Percentiles rank a stretch among this genome's conserved stretches.
phyloP scores from a whole-genome alignment of 2,888 invertebrate genomes.

The Cerceris rybyensis region DNA sequence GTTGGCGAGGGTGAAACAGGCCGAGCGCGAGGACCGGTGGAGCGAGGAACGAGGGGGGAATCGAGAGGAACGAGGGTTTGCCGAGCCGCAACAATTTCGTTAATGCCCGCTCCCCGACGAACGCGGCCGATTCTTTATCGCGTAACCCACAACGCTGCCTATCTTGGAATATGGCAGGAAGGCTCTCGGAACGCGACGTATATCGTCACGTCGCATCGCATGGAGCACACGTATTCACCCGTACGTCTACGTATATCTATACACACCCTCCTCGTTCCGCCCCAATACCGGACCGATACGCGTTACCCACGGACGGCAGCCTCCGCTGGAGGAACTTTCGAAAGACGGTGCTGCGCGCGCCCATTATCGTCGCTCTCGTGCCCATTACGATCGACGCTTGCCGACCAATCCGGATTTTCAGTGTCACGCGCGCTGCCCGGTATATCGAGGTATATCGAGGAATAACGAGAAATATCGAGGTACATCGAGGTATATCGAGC shows the following conservation, averaged over 20 bases:
- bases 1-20: constrained; percentile 13
- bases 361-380: constrained; percentile 59
- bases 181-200: constrained; percentile 67
- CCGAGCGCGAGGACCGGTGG: neutral
- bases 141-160: constrained; percentile 30
- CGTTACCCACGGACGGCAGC: constrained; percentile 52
- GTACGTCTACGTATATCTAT: constrained; percentile 1
- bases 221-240: constrained; percentile 2
- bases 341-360: constrained; percentile 58
- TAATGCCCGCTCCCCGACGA: constrained; percentile 53
- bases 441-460: constrained; percentile 11
- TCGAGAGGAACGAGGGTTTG: constrained; percentile 2
- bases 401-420: constrained; percentile 58
- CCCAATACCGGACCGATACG: constrained; percentile 69
- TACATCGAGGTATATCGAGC: no score
- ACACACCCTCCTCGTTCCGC: constrained; percentile 64
- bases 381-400: constrained; percentile 57
- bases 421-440: constrained; percentile 22
- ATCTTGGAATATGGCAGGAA: constrained; percentile 46
- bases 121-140: constrained; percentile 56
- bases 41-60: neutral
- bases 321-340: constrained; percentile 65
- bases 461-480: no score
- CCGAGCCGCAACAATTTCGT: constrained; percentile 64
- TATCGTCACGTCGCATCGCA: constrained; percentile 63